phyloP scores from a whole-genome alignment of 1,140 invertebrate genomes.

The Wasmannia auropunctata region DNA sequence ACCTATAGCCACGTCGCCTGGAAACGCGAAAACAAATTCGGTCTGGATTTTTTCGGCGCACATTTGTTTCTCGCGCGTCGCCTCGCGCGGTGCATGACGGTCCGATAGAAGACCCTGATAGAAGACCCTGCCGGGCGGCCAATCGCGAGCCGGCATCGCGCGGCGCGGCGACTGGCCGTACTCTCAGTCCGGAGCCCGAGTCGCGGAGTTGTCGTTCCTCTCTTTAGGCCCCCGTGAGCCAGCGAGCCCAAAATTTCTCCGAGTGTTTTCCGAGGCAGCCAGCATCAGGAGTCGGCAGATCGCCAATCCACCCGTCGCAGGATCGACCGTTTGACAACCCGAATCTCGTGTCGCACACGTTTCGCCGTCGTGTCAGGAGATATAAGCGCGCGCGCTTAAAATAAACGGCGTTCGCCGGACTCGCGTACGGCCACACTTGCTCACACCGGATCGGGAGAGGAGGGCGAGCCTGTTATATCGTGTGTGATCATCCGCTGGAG shows the following conservation, averaged over 20 bases:
- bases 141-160: slow-evolving; percentile 75
- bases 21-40: not conserved
- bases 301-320: not conserved
- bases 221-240: slow-evolving; percentile 67
- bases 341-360: not conserved
- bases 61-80: slow-evolving; percentile 76
- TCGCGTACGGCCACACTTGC: not conserved
- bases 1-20: no score
- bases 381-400: slow-evolving; percentile 22
- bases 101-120: slow-evolving; percentile 84
- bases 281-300: not conserved
- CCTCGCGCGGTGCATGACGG: slow-evolving; percentile 76
- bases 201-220: slow-evolving; percentile 74
- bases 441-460: slow-evolving; percentile 16
- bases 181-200: slow-evolving; percentile 78
- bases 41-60: no score
- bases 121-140: slow-evolving; percentile 83
- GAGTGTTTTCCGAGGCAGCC: slow-evolving; percentile 62
- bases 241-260: slow-evolving; percentile 73
- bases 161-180: slow-evolving; percentile 71
- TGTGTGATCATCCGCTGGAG: slow-evolving; percentile 30
- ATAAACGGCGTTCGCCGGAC: slow-evolving; percentile 41
- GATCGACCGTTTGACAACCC: not conserved
- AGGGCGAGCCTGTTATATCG: slow-evolving; percentile 21
- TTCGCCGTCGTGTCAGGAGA: not conserved